Percentiles rank a stretch among this genome's conserved stretches.
phyloP scores from a whole-genome alignment of 2,797 vertebrate genomes.

The Gallinago nigripennis region DNA sequence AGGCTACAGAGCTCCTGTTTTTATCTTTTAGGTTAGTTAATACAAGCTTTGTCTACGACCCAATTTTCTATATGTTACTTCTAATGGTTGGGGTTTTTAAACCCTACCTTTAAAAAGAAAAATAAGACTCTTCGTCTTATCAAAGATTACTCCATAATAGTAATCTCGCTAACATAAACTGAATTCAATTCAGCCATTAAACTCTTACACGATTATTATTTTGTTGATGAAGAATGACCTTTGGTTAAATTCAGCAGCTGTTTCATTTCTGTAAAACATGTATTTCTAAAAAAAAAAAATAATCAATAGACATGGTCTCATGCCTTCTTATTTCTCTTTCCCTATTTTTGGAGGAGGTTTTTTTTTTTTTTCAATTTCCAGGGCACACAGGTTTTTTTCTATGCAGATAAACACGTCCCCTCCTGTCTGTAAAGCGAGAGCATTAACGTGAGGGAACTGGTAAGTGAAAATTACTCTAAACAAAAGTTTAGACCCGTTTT shows the following conservation, averaged over 20 bases:
- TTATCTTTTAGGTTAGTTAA: not conserved
- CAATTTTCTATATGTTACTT: not conserved
- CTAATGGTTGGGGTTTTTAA: not conserved
- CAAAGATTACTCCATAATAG: not conserved
- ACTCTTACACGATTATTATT: not conserved
- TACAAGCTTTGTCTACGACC: not conserved
- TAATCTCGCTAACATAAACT: not conserved
- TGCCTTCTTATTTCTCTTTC: not conserved
- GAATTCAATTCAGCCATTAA: not conserved
- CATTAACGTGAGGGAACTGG: not conserved
- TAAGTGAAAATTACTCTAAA: conserved; percentile 22
- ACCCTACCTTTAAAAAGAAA: not conserved
- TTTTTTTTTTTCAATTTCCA: not conserved
- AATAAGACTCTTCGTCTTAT: not conserved
- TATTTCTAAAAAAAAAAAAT: not conserved
- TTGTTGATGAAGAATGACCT: conserved; percentile 3
- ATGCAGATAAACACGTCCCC: not conserved
- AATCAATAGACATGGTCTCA: not conserved
- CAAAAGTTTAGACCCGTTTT: not conserved
- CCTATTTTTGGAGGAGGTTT: not conserved
- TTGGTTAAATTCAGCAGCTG: not conserved
- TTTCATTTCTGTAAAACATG: not conserved
- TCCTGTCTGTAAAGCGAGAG: not conserved
- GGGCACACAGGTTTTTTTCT: not conserved
- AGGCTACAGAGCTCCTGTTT: not conserved